phyloP scores from a whole-genome alignment of 2,888 invertebrate species.

The Pocota personata region DNA sequence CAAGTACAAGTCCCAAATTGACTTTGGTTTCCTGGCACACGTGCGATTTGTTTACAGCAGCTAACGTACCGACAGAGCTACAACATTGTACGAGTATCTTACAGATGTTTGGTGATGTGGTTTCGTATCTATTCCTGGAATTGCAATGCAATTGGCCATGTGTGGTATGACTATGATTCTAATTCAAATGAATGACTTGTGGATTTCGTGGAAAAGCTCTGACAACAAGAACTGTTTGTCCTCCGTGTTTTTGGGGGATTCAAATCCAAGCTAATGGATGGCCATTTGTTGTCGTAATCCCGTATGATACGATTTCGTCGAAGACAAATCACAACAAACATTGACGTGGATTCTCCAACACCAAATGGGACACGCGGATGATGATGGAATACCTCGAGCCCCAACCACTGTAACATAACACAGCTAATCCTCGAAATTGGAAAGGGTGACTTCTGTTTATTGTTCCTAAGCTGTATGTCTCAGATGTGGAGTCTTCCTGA shows the following conservation, averaged over 20 bases:
- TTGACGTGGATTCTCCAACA: constrained; percentile 34
- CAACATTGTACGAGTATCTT: constrained; percentile 32
- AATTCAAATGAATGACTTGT: constrained; percentile 47
- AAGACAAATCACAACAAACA: constrained; percentile 71
- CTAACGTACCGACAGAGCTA: constrained; percentile 4
- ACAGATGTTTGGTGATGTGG: constrained; percentile 54
- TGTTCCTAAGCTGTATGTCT: constrained; percentile 54
- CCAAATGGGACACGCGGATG: constrained; percentile 46
- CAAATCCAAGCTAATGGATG: constrained; percentile 55
- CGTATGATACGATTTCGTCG: constrained; percentile 52
- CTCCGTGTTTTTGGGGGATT: neutral
- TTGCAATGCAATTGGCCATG: constrained; percentile 43
- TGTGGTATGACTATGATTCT: constrained; percentile 38
- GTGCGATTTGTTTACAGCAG: constrained; percentile 68
- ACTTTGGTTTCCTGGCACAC: constrained; percentile 50
- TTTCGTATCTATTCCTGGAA: constrained; percentile 55
- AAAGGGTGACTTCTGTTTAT: constrained; percentile 68
- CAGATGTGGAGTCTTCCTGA: constrained; percentile 69
- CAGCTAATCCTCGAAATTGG: constrained; percentile 31
- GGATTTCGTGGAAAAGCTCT: constrained; percentile 32
- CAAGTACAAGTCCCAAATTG: constrained; percentile 44
- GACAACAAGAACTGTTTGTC: neutral
- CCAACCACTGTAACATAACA: constrained; percentile 3
- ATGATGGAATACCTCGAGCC: constrained; percentile 52
- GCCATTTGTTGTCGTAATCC: constrained; percentile 69